phyloP scores from a whole-genome alignment of 2,888 invertebrate genomes.

The Epistrophe eligans region DNA sequence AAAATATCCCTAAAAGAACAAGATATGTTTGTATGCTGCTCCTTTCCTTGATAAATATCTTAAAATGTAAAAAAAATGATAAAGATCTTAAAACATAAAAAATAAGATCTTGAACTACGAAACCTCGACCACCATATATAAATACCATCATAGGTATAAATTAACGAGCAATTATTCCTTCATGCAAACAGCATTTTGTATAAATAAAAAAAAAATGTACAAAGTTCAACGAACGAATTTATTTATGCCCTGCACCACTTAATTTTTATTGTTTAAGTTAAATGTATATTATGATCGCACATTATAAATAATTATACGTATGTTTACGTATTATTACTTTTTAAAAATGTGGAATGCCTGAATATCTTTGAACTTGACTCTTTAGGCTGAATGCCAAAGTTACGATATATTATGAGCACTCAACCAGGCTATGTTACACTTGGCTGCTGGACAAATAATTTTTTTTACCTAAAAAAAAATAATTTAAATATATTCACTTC shows the following conservation, averaged over 20 bases:
- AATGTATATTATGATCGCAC: conserved; percentile 26
- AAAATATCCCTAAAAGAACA: neutral
- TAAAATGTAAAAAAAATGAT: too few species aligned
- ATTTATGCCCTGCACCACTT: conserved; percentile 49
- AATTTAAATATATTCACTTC: neutral
- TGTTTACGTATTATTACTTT: neutral
- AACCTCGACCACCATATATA: neutral
- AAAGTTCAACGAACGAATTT: conserved; percentile 65
- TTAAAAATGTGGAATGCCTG: neutral
- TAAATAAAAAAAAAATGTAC: neutral
- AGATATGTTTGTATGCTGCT: too few species aligned
- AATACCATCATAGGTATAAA: neutral
- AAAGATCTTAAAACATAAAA: neutral
- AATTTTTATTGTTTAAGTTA: conserved; percentile 42
- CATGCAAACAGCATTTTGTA: neutral
- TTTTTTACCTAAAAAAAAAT: neutral
- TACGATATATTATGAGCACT: neutral
- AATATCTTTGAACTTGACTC: conserved; percentile 35
- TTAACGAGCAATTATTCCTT: neutral
- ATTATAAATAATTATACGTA: conserved; percentile 50
- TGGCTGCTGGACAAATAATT: conserved; percentile 11
- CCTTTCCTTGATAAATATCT: neutral
- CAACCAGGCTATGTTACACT: conserved; percentile 25
- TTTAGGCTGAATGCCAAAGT: conserved; percentile 17
- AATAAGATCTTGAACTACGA: conserved; percentile 16